phyloP scores from a whole-genome alignment of 2,888 invertebrate species.

The Clepsis dumicolana region DNA sequence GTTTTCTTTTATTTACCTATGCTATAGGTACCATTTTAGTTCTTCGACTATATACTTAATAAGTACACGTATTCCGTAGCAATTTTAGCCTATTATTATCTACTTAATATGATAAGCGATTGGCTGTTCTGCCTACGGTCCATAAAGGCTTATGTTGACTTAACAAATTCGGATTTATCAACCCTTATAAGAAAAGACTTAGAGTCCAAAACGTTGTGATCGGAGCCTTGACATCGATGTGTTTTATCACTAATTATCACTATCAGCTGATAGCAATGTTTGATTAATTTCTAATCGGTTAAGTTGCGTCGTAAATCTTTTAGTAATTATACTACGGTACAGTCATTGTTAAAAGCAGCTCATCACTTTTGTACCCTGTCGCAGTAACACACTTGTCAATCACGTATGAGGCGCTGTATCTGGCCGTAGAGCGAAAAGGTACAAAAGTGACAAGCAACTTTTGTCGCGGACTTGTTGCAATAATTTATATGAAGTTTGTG shows the following conservation, averaged over 20 bases:
- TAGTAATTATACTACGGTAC: not conserved
- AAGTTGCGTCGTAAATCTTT: slow-evolving; percentile 14
- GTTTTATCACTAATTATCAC: slow-evolving; percentile 46
- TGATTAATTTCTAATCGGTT: slow-evolving; percentile 44
- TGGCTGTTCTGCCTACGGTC: slow-evolving; percentile 13
- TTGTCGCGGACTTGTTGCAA: not conserved
- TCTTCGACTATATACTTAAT: too few relatives aligned
- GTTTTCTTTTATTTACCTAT: too few relatives aligned
- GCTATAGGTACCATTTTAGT: too few relatives aligned
- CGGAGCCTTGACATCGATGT: slow-evolving; percentile 69
- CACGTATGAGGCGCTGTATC: too few relatives aligned
- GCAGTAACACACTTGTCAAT: too few relatives aligned
- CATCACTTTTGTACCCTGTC: too few relatives aligned
- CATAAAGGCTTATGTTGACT: slow-evolving; percentile 10
- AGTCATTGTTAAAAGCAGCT: too few relatives aligned
- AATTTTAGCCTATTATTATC: not conserved
- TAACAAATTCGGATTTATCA: not conserved
- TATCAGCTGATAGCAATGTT: slow-evolving; percentile 46
- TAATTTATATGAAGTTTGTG: not conserved
- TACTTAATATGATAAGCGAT: slow-evolving; percentile 17
- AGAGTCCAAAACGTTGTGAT: slow-evolving; percentile 51
- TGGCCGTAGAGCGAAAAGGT: too few relatives aligned
- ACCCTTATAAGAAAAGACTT: slow-evolving; percentile 32
- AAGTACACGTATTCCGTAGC: not conserved
- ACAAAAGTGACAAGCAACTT: too few relatives aligned